Base-by-base conservation (phyloP, 2,797 vertebrate species). In the Siniperca obscura region DNA sequence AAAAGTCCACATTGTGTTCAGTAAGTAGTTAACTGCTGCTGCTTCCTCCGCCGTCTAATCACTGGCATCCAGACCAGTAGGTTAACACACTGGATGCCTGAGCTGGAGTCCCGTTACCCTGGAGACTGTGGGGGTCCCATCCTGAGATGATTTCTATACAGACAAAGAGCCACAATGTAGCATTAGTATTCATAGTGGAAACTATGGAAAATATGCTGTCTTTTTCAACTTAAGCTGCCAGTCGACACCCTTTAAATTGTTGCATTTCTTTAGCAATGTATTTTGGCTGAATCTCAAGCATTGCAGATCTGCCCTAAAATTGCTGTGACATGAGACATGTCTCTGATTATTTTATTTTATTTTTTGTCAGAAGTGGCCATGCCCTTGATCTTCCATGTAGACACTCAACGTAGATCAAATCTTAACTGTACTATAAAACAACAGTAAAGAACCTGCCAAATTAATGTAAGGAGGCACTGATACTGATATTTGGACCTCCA, bases 51-150 rank as follows among this genome's bases (percentile, higher is more conserved):
- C 65, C 13, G 70, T 69, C 73, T 81, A 69, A 88, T 87, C 66
- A 53, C 79, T 71, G 74, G 46, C 60, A 66, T 74, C 87, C 89
- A 87, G 83, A 87, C 72, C 76, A 66, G 70, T 5, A 57, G 64
- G 78, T 91, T 87, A 88, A 92, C 78, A 46, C 80, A 62, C 70
- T 19, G 87, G 86, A 94, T 95, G 91, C 93, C 91, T 89, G 73
- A 68, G 70, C 62, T 75, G 67, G 87, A 83, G 78, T 83, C 70
- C 30, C 30, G 93, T 96, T 89, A 80, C 91, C 94, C 40, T 81
- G 95, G 95, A 92, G 90, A 95, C 84, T 1, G 65, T 13, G 69
- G 84, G 87, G 81, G 82, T 83, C 84, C 77, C 79, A 79, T 85
- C 80, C 65, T 8, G 66, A 84, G 86, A 82, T 78, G 52, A 67